A percentile compares a stretch with the other conserved stretches of the same genome.
phyloP scores from a whole-genome alignment of 2,113 vertebrate species.

The Sorex araneus region DNA sequence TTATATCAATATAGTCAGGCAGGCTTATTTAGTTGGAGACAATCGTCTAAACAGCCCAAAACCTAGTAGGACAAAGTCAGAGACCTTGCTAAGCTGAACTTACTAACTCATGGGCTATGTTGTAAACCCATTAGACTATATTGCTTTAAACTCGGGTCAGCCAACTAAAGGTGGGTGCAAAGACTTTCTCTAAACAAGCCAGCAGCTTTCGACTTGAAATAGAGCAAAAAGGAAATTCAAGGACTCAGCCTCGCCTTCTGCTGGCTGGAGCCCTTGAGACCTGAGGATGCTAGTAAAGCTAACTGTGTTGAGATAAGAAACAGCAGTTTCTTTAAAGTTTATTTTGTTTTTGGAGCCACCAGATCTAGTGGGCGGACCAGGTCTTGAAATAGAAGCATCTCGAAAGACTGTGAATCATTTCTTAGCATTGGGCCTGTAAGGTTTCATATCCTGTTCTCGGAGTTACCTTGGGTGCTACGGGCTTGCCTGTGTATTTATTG shows the following conservation, averaged over 20 bases:
- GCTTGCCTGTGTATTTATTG: conserved; percentile 22
- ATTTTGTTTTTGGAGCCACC: conserved; percentile 79
- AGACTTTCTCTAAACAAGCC: conserved; percentile 58
- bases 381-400: conserved; percentile 84
- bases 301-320: conserved; percentile 65
- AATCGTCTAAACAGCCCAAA: neutral
- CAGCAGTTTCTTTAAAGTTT: conserved; percentile 71
- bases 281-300: neutral
- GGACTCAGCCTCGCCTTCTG: neutral
- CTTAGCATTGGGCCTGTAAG: conserved; percentile 45
- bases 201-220: conserved; percentile 14
- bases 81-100: conserved; percentile 4
- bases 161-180: conserved; percentile 68
- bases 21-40: neutral
- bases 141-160: conserved; percentile 68
- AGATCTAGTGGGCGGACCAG: conserved; percentile 78
- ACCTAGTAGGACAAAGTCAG: neutral
- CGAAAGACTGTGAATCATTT: conserved; percentile 80
- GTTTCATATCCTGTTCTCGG: conserved; percentile 85
- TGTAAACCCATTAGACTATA: neutral
- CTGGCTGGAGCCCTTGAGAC: conserved; percentile 18
- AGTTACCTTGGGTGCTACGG: conserved; percentile 62
- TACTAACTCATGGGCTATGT: neutral
- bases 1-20: neutral
- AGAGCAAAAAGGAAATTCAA: conserved; percentile 60